Percentiles rank a stretch among this genome's conserved stretches.
These are phyloP conservation scores for Syncerus caffer DNA, from an alignment of 2,797 vertebrate species.

Conservation along the genomic window DNA sequence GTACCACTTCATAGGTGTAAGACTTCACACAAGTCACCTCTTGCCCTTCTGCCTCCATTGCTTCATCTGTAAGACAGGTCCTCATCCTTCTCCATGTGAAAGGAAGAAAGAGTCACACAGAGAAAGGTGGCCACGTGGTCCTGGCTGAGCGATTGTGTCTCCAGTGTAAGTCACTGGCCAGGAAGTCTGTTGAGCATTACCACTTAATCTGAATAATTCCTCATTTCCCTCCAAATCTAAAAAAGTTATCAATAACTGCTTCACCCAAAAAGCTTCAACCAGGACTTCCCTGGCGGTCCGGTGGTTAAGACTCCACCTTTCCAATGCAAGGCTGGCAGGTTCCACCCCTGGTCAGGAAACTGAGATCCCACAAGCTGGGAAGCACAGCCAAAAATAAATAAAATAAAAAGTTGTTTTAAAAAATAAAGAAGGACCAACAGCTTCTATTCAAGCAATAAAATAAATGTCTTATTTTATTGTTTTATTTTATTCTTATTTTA, in stretches of 20 bases:
- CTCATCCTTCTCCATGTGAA: not conserved
- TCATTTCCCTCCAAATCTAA: not conserved
- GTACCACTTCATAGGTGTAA: not conserved
- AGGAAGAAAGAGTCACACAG: not conserved
- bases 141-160: not conserved
- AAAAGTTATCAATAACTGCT: not conserved
- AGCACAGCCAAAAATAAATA: not conserved
- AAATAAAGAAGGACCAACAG: not conserved
- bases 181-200: not conserved
- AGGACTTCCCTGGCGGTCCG: not conserved
- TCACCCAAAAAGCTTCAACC: not conserved
- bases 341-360: not conserved
- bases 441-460: not conserved
- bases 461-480: not conserved
- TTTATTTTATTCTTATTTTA: not conserved
- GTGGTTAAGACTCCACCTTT: not conserved
- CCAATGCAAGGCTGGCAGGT: not conserved
- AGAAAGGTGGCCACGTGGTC: fast-evolving
- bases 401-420: not conserved
- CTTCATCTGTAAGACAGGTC: not conserved
- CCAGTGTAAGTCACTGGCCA: not conserved
- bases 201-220: not conserved
- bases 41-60: not conserved
- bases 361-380: not conserved
- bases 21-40: not conserved